Conservation (phyloP, 2,888 invertebrate genomes). For the Oasisia sp. region DNA sequence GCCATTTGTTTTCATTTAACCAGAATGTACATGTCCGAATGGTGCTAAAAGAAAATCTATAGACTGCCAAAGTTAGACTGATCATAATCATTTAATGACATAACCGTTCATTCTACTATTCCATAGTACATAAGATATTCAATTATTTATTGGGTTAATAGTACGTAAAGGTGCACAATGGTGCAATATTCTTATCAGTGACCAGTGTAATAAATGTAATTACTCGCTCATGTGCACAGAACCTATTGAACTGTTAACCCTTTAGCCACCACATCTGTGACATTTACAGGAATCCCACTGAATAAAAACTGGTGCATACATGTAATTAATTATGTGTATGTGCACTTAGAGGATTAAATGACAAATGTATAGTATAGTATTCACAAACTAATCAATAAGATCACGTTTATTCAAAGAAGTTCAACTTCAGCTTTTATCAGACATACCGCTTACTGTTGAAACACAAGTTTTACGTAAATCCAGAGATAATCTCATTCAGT, state of each 20-base stretch:
- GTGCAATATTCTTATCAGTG: slow-evolving; percentile 4
- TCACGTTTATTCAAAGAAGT: no score
- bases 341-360: neutral
- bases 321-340: neutral
- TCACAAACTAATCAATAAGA: no score
- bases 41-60: neutral
- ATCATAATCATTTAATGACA: neutral
- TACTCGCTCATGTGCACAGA: neutral
- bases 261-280: neutral
- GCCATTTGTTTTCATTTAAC: neutral
- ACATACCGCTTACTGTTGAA: no score
- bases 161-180: neutral
- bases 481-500: no score
- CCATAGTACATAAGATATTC: neutral
- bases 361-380: neutral
- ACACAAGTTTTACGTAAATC: no score
- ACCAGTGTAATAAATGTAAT: neutral
- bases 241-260: neutral
- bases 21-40: neutral
- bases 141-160: neutral
- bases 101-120: neutral
- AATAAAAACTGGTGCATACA: neutral
- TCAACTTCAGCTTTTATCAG: no score
- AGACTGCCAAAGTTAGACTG: neutral
- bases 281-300: neutral